These are phyloP conservation scores for Zaprionus capensis DNA, from an alignment of 1,140 invertebrate species.

Conservation along the genomic window DNA sequence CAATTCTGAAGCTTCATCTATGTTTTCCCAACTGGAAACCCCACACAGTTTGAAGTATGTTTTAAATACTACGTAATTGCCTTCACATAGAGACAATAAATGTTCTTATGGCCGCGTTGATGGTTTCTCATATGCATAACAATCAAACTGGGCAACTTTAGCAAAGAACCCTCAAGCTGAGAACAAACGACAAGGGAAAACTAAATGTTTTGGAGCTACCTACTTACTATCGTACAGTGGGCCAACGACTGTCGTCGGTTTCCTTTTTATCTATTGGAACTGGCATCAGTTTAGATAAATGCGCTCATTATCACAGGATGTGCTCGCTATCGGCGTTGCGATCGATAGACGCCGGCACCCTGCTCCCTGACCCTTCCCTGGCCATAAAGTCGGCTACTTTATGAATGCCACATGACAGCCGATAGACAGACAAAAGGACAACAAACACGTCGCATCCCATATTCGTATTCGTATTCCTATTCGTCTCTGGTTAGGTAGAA, in stretches of 20 bases:
- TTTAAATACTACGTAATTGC: slow-evolving; percentile 1
- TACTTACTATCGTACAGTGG: slow-evolving; percentile 13
- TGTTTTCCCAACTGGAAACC: neutral
- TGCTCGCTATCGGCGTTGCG: slow-evolving; percentile 73
- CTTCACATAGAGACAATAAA: slow-evolving; percentile 12
- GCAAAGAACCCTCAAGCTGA: slow-evolving; percentile 10
- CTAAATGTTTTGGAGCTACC: slow-evolving; percentile 35
- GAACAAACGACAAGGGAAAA: neutral
- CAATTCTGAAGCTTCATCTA: neutral
- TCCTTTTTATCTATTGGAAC: slow-evolving; percentile 46
- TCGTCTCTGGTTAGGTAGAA: slow-evolving; percentile 51
- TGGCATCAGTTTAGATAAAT: slow-evolving; percentile 71
- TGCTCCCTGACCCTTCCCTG: slow-evolving; percentile 7
- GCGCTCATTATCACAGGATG: slow-evolving; percentile 83
- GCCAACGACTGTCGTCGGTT: slow-evolving; percentile 32
- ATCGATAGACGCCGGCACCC: slow-evolving; percentile 64
- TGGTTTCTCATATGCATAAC: slow-evolving; percentile 44
- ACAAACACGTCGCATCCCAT: slow-evolving; percentile 37
- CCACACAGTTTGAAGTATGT: slow-evolving; percentile 25
- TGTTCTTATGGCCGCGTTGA: slow-evolving; percentile 10
- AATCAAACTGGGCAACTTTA: slow-evolving; percentile 15
- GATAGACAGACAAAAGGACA: slow-evolving; percentile 69
- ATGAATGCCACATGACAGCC: slow-evolving; percentile 71
- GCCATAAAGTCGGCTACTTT: slow-evolving; percentile 74
- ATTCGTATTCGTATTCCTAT: slow-evolving; percentile 3